These are phyloP conservation scores for Trachelipus rathkii DNA, from an alignment of 1,140 invertebrate genomes.

Conservation along the genomic window DNA sequence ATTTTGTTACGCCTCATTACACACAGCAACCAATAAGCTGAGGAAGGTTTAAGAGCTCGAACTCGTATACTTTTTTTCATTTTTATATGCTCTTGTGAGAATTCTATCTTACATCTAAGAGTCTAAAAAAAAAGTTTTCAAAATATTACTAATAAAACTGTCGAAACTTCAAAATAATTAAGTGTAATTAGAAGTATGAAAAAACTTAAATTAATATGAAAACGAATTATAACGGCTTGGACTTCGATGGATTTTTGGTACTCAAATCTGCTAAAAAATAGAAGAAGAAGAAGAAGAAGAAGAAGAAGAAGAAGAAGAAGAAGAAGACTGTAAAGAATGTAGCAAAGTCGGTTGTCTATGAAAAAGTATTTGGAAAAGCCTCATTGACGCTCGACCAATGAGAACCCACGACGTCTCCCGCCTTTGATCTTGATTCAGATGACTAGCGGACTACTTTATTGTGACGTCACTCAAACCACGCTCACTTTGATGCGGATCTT, in stretches of 20 bases:
- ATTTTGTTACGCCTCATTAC: slow-evolving; percentile 12
- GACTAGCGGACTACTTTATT: background rate
- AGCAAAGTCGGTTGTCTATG: background rate
- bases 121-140: too few species aligned
- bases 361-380: background rate
- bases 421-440: background rate
- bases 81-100: too few species aligned
- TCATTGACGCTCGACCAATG: background rate
- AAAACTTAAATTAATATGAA: background rate
- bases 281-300: background rate
- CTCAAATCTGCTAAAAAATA: background rate
- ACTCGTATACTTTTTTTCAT: too few species aligned
- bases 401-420: background rate
- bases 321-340: background rate
- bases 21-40: slow-evolving; percentile 2
- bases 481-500: background rate
- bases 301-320: background rate
- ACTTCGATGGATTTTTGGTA: background rate
- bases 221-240: background rate
- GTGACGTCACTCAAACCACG: background rate
- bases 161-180: background rate
- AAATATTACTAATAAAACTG: too few species aligned
- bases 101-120: too few species aligned
- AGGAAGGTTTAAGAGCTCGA: too few species aligned
- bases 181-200: background rate